These are phyloP conservation scores for Orientallactaga sibirica DNA, from an alignment of 2,797 vertebrate genomes.

Conservation along the genomic window DNA sequence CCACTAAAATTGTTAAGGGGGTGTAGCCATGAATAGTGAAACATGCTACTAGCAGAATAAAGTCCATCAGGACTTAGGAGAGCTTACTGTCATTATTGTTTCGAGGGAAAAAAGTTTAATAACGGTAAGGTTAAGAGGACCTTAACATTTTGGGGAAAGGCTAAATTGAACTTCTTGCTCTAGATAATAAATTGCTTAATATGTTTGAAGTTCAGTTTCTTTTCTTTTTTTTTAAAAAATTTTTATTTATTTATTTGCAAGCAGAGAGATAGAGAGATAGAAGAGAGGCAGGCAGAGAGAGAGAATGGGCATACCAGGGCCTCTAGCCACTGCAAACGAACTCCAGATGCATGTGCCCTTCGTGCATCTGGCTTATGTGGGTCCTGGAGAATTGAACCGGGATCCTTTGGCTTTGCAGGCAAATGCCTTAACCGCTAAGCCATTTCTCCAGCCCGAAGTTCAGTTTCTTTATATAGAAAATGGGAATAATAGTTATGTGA, in stretches of 20 bases:
- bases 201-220: neutral
- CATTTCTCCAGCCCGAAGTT: no score
- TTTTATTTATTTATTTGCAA: no score
- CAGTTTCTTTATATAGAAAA: slow-evolving; percentile 37
- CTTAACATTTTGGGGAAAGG: neutral
- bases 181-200: slow-evolving; percentile 4
- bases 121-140: neutral
- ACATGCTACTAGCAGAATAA: neutral
- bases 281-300: no score
- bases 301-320: no score
- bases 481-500: neutral
- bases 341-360: no score
- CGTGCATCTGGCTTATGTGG: no score
- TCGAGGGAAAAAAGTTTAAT: neutral
- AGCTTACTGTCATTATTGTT: slow-evolving; percentile 29
- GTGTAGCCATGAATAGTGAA: slow-evolving; percentile 9
- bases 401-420: no score
- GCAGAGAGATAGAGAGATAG: no score
- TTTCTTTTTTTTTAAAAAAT: no score
- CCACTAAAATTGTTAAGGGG: slow-evolving; percentile 42
- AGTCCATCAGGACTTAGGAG: neutral
- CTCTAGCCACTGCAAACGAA: no score
- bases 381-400: no score
- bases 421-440: no score
- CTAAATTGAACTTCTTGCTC: slow-evolving; percentile 51